phyloP scores from a whole-genome alignment of 2,113 vertebrate species.

The Pitta sordida region DNA sequence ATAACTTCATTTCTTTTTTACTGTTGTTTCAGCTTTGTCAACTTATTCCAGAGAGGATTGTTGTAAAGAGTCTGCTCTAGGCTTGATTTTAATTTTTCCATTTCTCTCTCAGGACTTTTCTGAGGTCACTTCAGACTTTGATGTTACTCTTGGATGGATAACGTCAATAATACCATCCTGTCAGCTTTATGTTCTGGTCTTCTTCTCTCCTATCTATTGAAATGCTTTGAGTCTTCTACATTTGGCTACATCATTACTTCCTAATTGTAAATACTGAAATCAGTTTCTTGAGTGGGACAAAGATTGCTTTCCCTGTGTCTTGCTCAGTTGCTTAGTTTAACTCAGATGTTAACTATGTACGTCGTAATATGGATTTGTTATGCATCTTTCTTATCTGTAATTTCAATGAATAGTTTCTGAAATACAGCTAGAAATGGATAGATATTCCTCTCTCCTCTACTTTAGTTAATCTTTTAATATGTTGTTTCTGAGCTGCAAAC shows the following conservation, averaged over 20 bases:
- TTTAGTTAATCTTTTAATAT: not conserved
- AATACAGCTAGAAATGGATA: not conserved
- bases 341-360: not conserved
- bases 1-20: not conserved
- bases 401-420: not conserved
- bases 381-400: not conserved
- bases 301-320: not conserved
- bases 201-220: conserved; percentile 36
- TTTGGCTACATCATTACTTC: not conserved
- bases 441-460: not conserved
- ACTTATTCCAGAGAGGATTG: not conserved
- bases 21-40: conserved; percentile 3
- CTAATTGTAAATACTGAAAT: conserved; percentile 28
- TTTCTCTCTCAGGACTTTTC: conserved; percentile 33
- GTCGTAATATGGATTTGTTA: not conserved
- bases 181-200: conserved; percentile 37
- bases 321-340: not conserved
- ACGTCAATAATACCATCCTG: conserved; percentile 18
- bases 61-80: not conserved
- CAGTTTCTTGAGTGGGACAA: conserved; percentile 11
- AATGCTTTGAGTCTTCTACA: conserved; percentile 33
- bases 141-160: conserved; percentile 27
- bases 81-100: conserved; percentile 12
- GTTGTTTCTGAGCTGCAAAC: not conserved
- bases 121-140: conserved; percentile 31